A percentile compares a stretch with the other conserved stretches of the same genome.
Conservation (phyloP, 1,140 invertebrate species). For the Macrobrachium rosenbergii region DNA sequence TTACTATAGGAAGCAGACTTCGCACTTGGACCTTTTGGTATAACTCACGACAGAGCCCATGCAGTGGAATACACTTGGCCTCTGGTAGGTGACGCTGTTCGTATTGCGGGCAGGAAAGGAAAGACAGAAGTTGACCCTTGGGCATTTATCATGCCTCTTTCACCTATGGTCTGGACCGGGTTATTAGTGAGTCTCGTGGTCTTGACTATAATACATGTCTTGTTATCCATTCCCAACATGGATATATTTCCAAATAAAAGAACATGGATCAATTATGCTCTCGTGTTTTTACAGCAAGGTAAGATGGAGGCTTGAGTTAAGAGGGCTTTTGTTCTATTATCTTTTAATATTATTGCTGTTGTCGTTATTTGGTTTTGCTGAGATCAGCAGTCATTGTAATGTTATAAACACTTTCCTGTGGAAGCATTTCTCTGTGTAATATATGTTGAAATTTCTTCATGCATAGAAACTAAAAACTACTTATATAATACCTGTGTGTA, state of each 20-base stretch:
- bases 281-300: not conserved
- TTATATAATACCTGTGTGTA: too few relatives aligned
- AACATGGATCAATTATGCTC: not conserved
- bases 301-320: not conserved
- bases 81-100: not conserved
- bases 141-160: conserved; percentile 25
- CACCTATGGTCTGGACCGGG: not conserved
- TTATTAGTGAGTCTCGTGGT: not conserved
- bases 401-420: too few relatives aligned
- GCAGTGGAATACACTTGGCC: conserved; percentile 33
- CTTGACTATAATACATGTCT: not conserved
- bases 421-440: too few relatives aligned
- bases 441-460: too few relatives aligned
- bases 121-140: conserved; percentile 26
- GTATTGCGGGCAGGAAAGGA: conserved; percentile 3
- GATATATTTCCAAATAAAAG: not conserved
- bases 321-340: too few relatives aligned
- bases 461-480: too few relatives aligned
- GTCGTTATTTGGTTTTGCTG: too few relatives aligned
- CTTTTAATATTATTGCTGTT: too few relatives aligned
- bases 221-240: not conserved
- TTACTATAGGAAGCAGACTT: conserved; percentile 28
- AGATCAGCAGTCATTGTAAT: too few relatives aligned
- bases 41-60: not conserved
- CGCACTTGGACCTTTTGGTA: conserved; percentile 14